Percentiles rank a stretch among this genome's conserved stretches.
Evolutionary conservation across 2,797 vertebrate species (phyloP).

Genomic region (Loris lydekkerianus): DNA sequence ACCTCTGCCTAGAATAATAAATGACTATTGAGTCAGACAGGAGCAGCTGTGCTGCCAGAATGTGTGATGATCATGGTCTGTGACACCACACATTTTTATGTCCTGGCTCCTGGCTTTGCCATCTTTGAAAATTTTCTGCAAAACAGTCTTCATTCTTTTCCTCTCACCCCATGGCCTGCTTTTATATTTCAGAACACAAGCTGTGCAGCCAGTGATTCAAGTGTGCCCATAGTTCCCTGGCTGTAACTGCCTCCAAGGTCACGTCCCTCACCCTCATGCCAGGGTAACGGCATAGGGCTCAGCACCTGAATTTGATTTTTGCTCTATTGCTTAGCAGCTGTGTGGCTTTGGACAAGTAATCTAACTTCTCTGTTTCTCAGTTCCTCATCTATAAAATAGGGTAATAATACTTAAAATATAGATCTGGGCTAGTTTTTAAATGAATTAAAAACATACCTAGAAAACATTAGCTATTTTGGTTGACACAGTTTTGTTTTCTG

Average conservation of each 20-base stretch:
- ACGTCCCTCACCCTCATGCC: accelerated
- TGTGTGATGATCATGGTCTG: background rate
- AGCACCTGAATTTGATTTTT: background rate
- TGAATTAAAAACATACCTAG: background rate
- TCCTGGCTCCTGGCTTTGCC: background rate
- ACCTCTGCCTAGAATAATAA: background rate
- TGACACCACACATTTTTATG: background rate
- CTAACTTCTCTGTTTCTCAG: background rate
- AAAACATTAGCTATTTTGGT: background rate
- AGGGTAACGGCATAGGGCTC: background rate
- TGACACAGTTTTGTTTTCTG: background rate
- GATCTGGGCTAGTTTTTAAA: slow-evolving; percentile 25
- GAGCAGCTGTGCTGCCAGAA: background rate
- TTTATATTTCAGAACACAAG: background rate
- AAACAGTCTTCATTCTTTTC: background rate
- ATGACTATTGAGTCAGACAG: accelerated
- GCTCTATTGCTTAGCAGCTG: background rate
- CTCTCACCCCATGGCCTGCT: background rate
- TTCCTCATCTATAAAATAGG: slow-evolving; percentile 8
- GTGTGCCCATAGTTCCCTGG: background rate
- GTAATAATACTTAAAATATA: background rate
- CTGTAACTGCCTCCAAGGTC: background rate
- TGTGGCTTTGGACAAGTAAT: background rate
- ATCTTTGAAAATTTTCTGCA: background rate
- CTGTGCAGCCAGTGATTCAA: background rate